phyloP scores from a whole-genome alignment of 2,113 vertebrate species.

The Zingel zingel region DNA sequence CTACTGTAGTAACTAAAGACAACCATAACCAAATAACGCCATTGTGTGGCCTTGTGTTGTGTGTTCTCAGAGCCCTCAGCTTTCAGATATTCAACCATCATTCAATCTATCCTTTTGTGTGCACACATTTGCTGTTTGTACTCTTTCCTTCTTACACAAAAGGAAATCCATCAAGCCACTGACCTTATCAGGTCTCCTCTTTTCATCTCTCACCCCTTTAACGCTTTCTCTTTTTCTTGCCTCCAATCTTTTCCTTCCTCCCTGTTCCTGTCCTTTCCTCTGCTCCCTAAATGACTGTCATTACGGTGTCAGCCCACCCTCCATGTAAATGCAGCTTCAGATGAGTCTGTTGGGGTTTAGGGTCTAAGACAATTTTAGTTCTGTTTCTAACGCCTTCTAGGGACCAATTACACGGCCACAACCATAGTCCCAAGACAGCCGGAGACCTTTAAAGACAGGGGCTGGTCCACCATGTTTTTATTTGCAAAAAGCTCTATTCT shows the following conservation, averaged over 20 bases:
- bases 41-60: not conserved
- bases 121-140: conserved; percentile 31
- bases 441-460: conserved; percentile 56
- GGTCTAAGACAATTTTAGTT: conserved; percentile 40
- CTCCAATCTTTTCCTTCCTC: conserved; percentile 47
- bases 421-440: conserved; percentile 54
- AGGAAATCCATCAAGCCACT: conserved; percentile 37
- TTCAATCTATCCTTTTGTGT: conserved; percentile 12
- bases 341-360: conserved; percentile 11
- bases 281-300: conserved; percentile 75
- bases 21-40: conserved; percentile 10
- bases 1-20: conserved; percentile 5
- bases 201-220: conserved; percentile 35
- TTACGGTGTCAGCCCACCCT: conserved; percentile 73
- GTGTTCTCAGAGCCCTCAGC: not conserved
- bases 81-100: conserved; percentile 24
- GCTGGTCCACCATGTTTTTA: conserved; percentile 53
- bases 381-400: conserved; percentile 64
- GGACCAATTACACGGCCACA: conserved; percentile 73
- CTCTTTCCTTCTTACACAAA: conserved; percentile 35
- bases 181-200: conserved; percentile 30
- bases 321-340: conserved; percentile 63
- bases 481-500: conserved; percentile 35
- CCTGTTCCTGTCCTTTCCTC: conserved; percentile 53
- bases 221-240: conserved; percentile 19